Evolutionary conservation across 2,797 vertebrate species (phyloP).

Genomic region (Taeniopygia guttata): DNA sequence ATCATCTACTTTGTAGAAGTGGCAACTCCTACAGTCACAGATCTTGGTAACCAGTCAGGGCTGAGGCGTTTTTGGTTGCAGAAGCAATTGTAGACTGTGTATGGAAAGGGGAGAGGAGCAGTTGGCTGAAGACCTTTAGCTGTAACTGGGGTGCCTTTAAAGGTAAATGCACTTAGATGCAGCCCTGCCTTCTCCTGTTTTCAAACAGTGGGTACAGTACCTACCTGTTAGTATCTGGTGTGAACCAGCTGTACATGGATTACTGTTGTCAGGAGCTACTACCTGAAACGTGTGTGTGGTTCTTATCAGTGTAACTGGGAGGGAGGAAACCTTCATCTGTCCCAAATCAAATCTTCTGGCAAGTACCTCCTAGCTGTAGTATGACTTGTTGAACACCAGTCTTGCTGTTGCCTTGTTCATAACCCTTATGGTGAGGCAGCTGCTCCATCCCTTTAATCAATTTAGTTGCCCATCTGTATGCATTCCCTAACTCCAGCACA

Average conservation of each 20-base stretch:
- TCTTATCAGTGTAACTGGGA: background rate
- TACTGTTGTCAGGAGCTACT: background rate
- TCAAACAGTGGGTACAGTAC: background rate
- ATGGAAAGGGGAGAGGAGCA: background rate
- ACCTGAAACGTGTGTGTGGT: background rate
- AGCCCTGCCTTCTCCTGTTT: background rate
- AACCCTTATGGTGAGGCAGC: background rate
- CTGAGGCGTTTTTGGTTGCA: background rate
- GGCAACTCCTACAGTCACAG: background rate
- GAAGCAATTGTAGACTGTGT: background rate
- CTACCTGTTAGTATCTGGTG: background rate
- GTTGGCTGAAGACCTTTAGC: background rate
- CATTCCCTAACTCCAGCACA: background rate
- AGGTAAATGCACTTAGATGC: background rate
- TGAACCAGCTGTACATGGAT: background rate
- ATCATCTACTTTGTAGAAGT: background rate
- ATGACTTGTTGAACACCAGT: background rate
- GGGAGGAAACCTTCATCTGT: background rate
- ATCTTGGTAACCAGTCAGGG: background rate
- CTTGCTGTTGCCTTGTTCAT: background rate
- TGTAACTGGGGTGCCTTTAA: background rate
- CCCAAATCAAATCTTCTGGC: background rate
- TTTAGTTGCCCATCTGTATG: background rate
- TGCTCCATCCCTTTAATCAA: background rate
- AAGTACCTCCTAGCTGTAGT: background rate